Evolutionary conservation across 1,140 invertebrate species (phyloP).

Genomic region (Temnothorax nylanderi): DNA sequence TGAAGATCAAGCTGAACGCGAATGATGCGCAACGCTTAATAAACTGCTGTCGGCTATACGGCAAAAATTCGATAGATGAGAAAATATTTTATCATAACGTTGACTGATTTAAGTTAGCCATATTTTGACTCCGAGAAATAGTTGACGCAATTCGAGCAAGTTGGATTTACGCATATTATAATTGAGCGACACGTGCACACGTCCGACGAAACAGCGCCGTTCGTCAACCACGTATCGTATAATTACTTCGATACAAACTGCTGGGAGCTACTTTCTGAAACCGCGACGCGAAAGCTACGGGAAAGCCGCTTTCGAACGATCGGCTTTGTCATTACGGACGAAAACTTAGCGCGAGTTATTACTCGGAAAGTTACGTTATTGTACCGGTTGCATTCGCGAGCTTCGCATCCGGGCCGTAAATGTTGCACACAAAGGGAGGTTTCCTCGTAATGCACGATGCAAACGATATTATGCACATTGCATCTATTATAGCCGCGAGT

Average conservation of each 20-base stretch:
- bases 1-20: background rate
- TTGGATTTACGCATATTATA: slow-evolving; percentile 29
- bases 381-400: slow-evolving; percentile 36
- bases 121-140: background rate
- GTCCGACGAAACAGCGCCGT: background rate
- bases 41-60: slow-evolving; percentile 11
- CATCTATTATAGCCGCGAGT: slow-evolving; percentile 21
- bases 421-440: slow-evolving; percentile 44
- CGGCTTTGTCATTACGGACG: slow-evolving; percentile 48
- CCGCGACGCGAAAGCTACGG: slow-evolving; percentile 3
- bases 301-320: slow-evolving; percentile 59
- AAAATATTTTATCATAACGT: slow-evolving; percentile 23
- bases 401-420: slow-evolving; percentile 28
- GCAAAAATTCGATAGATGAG: slow-evolving; percentile 35
- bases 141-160: background rate
- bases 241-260: slow-evolving; percentile 63
- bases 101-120: slow-evolving; percentile 25
- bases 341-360: slow-evolving; percentile 64
- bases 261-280: slow-evolving; percentile 19
- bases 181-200: slow-evolving; percentile 32
- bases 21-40: slow-evolving; percentile 26
- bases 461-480: slow-evolving; percentile 59
- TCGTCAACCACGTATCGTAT: slow-evolving; percentile 21
- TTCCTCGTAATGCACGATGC: slow-evolving; percentile 38
- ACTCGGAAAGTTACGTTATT: slow-evolving; percentile 53